Evolutionary conservation across 2,797 vertebrate genomes (phyloP), one percentile per base, ranked within the genome.

Genomic region (Apodemus agrarius): DNA sequence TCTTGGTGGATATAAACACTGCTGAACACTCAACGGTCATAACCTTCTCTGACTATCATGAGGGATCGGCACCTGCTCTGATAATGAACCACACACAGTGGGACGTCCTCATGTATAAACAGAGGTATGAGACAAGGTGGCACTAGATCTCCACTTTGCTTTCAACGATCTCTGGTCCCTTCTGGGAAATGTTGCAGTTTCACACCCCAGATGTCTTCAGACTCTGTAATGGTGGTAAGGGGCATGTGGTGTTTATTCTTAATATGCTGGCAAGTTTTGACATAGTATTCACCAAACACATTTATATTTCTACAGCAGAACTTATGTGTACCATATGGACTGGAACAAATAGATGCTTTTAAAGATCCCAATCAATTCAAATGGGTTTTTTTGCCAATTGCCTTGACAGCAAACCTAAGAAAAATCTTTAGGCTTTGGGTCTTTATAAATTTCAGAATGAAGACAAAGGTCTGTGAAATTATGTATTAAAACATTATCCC

Each of bases 21-120:
- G 98, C 99, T 0, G 99, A 99, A 40, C 99, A 99, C 96, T 99
- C 99, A 14, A 99, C 98, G 12, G 92, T 99, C 86, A 99, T 99
- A 97, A 99, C 98, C 89, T 99, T 99, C 98, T 99, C 97, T 0
- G 99, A 99, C 97, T 99, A 99, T 96, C 99, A 99, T 0, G 99
- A 99, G 72, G 99, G 99, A 76, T 99, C 99, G 17, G 99, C 99
- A 65, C 99, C 99, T 2, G 99, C 99, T 17, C 98, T 99, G 61
- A 98, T 99, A 94, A 98, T 99, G 72, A 99, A 99, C 98, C 99
- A 99, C 89, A 99, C 99, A 0, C 98, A 99, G 0, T 98, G 99
- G 98, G 98, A 98, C 6, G 94, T 95, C 34, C 97, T 99, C 91
- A 98, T 96, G 72, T 99, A 99, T 83, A 98, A 90, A 63, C 99